Conservation (phyloP, 2,113 vertebrate species). For the Pelobates fuscus region DNA sequence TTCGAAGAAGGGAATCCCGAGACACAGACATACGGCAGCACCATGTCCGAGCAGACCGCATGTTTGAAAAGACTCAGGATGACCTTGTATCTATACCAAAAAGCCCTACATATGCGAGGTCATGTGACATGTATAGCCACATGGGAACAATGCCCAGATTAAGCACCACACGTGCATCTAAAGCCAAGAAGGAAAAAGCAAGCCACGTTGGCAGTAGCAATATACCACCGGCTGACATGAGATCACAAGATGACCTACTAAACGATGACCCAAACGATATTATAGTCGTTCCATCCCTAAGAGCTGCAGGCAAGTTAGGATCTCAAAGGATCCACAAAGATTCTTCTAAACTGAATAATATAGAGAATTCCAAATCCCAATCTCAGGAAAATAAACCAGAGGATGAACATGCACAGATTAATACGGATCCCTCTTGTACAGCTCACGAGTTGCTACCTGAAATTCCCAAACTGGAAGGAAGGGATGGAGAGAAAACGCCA, state of each 20-base stretch:
- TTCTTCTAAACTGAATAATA: not conserved
- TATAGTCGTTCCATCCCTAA: constrained; percentile 24
- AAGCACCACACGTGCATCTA: constrained; percentile 29
- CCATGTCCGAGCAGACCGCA: constrained; percentile 28
- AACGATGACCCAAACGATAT: constrained; percentile 19
- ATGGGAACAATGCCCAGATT: constrained; percentile 89
- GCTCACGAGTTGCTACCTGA: not conserved
- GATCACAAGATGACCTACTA: constrained; percentile 53
- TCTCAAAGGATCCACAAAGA: not conserved
- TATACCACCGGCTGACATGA: not conserved
- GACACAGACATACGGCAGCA: not conserved
- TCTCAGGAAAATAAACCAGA: not conserved
- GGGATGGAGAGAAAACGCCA: no score
- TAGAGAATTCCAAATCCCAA: no score
- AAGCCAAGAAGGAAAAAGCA: constrained; percentile 46
- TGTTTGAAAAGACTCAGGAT: constrained; percentile 67
- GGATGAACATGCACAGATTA: not conserved
- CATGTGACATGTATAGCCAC: constrained; percentile 87
- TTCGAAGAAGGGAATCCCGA: constrained; percentile 49
- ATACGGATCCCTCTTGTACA: not conserved
- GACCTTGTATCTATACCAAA: constrained; percentile 75
- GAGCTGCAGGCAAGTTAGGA: not conserved
- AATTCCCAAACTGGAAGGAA: not conserved
- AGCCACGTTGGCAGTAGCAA: not conserved
- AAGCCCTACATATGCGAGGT: constrained; percentile 78